Percentiles rank a stretch among this genome's conserved stretches.
Conservation (phyloP, 2,797 vertebrate genomes). For the Characodon lateralis region DNA sequence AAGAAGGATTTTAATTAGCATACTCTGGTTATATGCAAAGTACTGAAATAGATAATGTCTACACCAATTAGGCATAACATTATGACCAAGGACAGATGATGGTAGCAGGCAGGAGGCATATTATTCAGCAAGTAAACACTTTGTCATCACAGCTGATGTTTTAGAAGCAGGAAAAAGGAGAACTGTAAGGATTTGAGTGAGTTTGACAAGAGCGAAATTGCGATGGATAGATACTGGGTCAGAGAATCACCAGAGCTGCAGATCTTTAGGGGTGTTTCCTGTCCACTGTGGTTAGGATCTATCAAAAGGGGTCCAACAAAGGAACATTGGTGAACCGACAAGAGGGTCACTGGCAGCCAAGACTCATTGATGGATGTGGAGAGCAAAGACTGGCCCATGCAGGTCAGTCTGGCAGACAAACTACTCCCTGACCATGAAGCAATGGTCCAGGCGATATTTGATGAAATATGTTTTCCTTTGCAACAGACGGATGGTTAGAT, state of each 20-base stretch:
- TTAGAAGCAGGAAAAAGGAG: neutral
- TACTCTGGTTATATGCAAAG: constrained; percentile 29
- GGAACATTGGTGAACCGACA: neutral
- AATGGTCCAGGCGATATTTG: neutral
- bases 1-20: constrained; percentile 69
- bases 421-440: neutral
- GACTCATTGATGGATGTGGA: neutral
- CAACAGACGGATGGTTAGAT: neutral
- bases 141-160: neutral
- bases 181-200: neutral
- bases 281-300: neutral
- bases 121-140: neutral
- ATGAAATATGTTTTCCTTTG: neutral
- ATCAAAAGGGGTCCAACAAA: neutral
- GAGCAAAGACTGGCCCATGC: neutral
- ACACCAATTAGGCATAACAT: neutral
- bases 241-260: neutral
- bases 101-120: neutral
- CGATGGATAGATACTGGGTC: neutral
- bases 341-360: neutral
- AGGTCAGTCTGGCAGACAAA: neutral
- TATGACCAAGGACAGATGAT: neutral
- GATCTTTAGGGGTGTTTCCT: neutral
- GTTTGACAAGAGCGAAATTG: neutral
- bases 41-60: constrained; percentile 47